Evolutionary conservation across 2,888 invertebrate genomes (phyloP).

Genomic region (Mimumesa dahlbomi): DNA sequence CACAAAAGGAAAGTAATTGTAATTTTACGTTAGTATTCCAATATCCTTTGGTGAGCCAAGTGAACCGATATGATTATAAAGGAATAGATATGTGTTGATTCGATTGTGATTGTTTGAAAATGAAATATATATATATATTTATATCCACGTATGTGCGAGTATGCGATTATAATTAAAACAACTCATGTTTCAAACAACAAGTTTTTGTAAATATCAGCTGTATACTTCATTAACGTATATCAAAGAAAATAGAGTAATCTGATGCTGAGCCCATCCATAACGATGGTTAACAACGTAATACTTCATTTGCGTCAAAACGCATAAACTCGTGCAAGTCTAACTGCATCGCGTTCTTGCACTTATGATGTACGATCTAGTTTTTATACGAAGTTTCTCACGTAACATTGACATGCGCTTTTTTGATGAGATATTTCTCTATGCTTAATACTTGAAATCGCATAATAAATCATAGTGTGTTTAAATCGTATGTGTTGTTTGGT

Average conservation of each 20-base stretch:
- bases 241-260: too few relatives aligned
- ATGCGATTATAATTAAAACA: conserved; percentile 20
- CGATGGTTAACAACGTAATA: too few relatives aligned
- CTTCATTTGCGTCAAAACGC: too few relatives aligned
- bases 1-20: not conserved
- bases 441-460: conserved; percentile 14
- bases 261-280: too few relatives aligned
- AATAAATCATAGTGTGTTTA: not conserved
- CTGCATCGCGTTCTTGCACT: not conserved
- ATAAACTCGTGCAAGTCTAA: too few relatives aligned
- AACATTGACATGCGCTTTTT: conserved; percentile 8
- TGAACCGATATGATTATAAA: conserved; percentile 6
- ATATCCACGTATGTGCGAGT: conserved; percentile 21
- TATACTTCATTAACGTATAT: too few relatives aligned
- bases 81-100: conserved; percentile 24
- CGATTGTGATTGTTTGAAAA: conserved; percentile 16
- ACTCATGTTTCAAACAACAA: conserved; percentile 30
- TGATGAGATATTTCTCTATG: conserved; percentile 41
- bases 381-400: not conserved
- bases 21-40: conserved; percentile 8
- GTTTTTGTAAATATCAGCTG: too few relatives aligned
- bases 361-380: not conserved
- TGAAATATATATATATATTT: conserved; percentile 31
- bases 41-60: conserved; percentile 6
- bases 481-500: too few relatives aligned